These are phyloP conservation scores for Drosophila melanocephala DNA, from an alignment of 2,888 invertebrate genomes.

Conservation along the genomic window DNA sequence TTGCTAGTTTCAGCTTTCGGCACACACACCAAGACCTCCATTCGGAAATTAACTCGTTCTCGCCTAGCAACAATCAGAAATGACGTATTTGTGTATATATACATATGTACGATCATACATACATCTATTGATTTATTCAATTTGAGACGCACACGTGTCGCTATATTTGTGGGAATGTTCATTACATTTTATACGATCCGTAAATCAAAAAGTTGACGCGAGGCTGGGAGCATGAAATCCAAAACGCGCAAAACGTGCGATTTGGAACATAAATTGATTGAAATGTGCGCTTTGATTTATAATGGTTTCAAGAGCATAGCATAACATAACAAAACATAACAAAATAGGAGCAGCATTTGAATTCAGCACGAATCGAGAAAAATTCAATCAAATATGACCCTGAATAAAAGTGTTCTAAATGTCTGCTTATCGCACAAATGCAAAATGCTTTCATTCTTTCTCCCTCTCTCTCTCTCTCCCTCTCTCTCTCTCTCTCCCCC, in stretches of 20 bases:
- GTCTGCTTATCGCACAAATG: neutral
- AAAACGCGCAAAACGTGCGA: conserved; percentile 40
- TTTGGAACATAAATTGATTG: conserved; percentile 42
- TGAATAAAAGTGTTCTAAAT: conserved; percentile 6
- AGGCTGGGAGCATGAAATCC: conserved; percentile 31
- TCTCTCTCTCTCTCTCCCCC: neutral
- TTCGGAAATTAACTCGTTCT: conserved; percentile 31
- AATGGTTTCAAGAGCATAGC: conserved; percentile 8
- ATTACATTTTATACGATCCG: conserved; percentile 43
- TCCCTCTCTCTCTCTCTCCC: neutral
- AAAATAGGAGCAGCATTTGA: neutral
- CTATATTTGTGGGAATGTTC: conserved; percentile 33
- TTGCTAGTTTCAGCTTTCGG: conserved; percentile 42
- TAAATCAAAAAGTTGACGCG: conserved; percentile 44
- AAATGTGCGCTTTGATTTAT: conserved; percentile 32
- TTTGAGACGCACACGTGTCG: conserved; percentile 60
- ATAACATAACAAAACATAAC: neutral
- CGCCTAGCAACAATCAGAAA: conserved; percentile 48
- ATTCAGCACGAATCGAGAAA: conserved; percentile 8
- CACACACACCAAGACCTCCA: conserved; percentile 44
- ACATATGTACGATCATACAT: conserved; percentile 14
- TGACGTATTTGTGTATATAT: neutral
- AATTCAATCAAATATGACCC: conserved; percentile 14
- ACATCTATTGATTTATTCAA: conserved; percentile 56
- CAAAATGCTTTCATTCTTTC: conserved; percentile 2